Evolutionary conservation across 1,140 invertebrate genomes (phyloP).

Genomic region (Pygmarrhopalites habei): DNA sequence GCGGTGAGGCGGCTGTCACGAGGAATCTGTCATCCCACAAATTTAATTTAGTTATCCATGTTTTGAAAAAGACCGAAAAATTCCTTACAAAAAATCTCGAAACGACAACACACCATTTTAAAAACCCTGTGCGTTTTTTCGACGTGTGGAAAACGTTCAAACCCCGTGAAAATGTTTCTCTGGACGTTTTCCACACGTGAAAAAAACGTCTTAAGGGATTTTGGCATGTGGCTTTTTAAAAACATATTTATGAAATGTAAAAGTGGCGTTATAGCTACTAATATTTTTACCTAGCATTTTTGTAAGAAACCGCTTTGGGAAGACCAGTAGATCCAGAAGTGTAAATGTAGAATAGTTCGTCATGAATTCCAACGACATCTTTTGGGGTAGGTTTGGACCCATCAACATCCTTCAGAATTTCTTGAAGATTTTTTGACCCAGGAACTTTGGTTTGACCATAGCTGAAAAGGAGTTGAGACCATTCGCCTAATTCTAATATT

Average conservation of each 20-base stretch:
- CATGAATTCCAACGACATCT: neutral
- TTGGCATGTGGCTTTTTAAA: no score
- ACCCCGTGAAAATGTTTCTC: no score
- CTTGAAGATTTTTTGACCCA: neutral
- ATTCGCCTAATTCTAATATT: neutral
- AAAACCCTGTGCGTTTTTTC: no score
- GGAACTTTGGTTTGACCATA: neutral
- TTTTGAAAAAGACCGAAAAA: no score
- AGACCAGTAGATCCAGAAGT: constrained; percentile 5
- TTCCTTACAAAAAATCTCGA: no score
- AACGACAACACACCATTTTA: no score
- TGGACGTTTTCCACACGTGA: no score
- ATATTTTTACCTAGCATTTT: neutral
- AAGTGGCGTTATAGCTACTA: no score
- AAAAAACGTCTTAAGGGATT: no score
- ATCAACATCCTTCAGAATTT: neutral
- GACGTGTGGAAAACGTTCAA: no score
- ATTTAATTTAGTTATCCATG: no score
- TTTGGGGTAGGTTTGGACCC: neutral
- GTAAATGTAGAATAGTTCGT: neutral
- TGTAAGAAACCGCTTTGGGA: neutral
- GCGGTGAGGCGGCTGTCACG: constrained; percentile 43
- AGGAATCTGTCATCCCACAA: constrained; percentile 46
- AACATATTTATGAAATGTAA: no score
- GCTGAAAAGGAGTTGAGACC: neutral